Evolutionary conservation across 2,113 vertebrate genomes (phyloP).

Genomic region (Solenodon paradoxus): DNA sequence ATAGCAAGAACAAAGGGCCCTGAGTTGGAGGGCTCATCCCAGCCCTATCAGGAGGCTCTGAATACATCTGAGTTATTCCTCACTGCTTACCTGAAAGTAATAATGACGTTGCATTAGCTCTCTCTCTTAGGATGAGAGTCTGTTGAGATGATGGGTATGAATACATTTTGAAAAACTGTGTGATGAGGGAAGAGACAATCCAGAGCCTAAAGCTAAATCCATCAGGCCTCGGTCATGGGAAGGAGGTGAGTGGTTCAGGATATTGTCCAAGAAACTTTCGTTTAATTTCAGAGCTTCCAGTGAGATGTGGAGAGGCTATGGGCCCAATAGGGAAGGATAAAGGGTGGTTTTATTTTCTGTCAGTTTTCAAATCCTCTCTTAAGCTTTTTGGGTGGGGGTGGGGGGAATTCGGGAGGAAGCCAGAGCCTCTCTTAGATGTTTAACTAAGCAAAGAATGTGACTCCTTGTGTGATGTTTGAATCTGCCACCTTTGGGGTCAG

Average conservation of each 20-base stretch:
- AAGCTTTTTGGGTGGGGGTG: too few relatives aligned
- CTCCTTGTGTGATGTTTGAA: neutral
- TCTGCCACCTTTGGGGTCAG: neutral
- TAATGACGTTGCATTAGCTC: neutral
- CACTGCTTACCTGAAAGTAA: neutral
- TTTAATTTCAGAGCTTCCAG: neutral
- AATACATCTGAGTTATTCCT: neutral
- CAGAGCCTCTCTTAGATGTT: neutral
- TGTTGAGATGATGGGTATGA: neutral
- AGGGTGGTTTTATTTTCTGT: neutral
- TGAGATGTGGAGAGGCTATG: neutral
- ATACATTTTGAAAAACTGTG: neutral
- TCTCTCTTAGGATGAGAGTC: neutral
- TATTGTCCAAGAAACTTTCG: neutral
- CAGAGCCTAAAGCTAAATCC: neutral
- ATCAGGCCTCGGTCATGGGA: neutral
- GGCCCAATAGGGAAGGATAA: neutral
- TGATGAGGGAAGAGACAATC: neutral
- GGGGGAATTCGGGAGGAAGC: neutral
- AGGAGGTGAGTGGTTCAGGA: neutral
- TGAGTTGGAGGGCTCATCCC: neutral
- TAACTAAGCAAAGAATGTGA: neutral
- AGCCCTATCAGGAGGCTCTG: neutral
- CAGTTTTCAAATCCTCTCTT: constrained; percentile 32
- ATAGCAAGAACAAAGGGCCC: neutral